These are phyloP conservation scores for Melanchra persicariae DNA, from an alignment of 2,888 invertebrate genomes.

Conservation along the genomic window DNA sequence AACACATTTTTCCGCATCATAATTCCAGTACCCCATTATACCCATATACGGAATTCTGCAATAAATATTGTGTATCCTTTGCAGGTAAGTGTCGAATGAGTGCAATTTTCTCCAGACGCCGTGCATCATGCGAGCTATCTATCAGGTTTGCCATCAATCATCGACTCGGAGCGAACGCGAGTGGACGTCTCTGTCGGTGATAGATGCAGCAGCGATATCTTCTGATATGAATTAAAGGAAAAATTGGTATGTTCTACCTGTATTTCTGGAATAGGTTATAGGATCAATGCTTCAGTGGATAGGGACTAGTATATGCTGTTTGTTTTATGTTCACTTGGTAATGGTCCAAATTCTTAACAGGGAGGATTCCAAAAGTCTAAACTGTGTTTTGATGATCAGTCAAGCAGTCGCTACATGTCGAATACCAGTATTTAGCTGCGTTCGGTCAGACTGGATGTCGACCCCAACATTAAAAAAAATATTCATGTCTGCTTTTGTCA, in stretches of 20 bases:
- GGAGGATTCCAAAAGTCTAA: background rate
- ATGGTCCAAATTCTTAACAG: background rate
- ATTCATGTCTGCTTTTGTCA: background rate
- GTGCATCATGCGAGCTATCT: slow-evolving; percentile 71
- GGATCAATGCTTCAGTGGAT: background rate
- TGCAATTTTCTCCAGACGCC: slow-evolving; percentile 70
- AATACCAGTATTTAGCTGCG: background rate
- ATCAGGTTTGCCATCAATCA: slow-evolving; percentile 73
- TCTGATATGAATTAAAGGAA: slow-evolving; percentile 40
- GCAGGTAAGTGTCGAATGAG: slow-evolving; percentile 72
- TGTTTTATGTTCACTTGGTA: background rate
- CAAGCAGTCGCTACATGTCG: no score
- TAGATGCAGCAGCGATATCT: slow-evolving; percentile 56
- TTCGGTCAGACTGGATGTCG: no score
- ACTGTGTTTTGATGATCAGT: no score
- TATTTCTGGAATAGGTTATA: background rate
- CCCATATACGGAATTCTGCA: slow-evolving; percentile 38
- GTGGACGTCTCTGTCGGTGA: slow-evolving; percentile 56
- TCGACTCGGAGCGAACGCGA: slow-evolving; percentile 58
- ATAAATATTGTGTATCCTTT: slow-evolving; percentile 63
- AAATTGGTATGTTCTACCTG: slow-evolving; percentile 27
- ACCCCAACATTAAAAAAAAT: background rate
- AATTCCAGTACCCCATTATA: slow-evolving; percentile 26
- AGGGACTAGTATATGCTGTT: background rate
- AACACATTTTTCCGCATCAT: slow-evolving; percentile 21